These are phyloP conservation scores for Drosophila obscura DNA, from an alignment of 1,140 invertebrate species.

Conservation along the genomic window DNA sequence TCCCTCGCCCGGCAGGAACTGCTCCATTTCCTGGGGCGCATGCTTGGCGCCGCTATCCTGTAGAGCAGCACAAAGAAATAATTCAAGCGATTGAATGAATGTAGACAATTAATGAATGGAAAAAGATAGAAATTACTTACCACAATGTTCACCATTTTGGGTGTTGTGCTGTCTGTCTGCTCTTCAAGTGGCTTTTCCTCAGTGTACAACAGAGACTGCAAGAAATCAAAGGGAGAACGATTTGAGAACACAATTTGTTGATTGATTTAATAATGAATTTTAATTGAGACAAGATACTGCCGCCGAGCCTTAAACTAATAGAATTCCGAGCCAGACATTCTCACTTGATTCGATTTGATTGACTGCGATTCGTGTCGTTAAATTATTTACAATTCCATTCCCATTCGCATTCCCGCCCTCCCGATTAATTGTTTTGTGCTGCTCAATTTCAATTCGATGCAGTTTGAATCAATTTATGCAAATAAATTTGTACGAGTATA, in stretches of 20 bases:
- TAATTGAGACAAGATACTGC: constrained; percentile 19
- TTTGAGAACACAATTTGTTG: not conserved
- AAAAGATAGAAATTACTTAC: constrained; percentile 50
- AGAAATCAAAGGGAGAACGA: not conserved
- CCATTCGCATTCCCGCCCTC: not conserved
- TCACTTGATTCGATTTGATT: constrained; percentile 47
- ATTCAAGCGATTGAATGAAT: constrained; percentile 40
- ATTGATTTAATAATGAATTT: constrained; percentile 45
- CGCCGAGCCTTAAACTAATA: constrained; percentile 40
- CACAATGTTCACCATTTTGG: constrained; percentile 79
- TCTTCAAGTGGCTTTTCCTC: not conserved
- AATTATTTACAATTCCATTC: constrained; percentile 41
- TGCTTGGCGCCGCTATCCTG: constrained; percentile 73
- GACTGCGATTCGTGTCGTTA: constrained; percentile 31
- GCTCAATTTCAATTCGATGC: constrained; percentile 61
- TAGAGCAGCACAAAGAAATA: constrained; percentile 3
- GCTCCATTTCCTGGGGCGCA: constrained; percentile 86
- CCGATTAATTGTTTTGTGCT: constrained; percentile 67
- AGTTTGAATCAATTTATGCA: constrained; percentile 55
- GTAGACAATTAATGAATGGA: constrained; percentile 18
- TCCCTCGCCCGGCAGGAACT: constrained; percentile 86
- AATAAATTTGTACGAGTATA: constrained; percentile 32
- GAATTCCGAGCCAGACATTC: constrained; percentile 33
- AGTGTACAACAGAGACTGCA: not conserved
- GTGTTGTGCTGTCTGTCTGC: constrained; percentile 8